phyloP scores from a whole-genome alignment of 92 coral and sea anemone species.

The Parazoanthus darwini region DNA sequence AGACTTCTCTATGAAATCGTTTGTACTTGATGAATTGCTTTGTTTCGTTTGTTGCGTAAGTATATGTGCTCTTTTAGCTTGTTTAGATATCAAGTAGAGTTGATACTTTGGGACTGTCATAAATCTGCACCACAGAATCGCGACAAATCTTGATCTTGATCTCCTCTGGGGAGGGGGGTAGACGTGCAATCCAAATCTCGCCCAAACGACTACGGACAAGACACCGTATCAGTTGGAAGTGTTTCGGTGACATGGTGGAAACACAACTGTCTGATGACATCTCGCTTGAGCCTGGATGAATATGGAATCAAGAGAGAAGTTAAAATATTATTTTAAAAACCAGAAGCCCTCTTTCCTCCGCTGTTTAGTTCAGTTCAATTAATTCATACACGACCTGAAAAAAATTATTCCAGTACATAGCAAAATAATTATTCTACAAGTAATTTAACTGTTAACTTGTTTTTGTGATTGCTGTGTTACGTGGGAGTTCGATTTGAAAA shows the following conservation, averaged over 20 bases:
- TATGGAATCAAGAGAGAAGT: neutral
- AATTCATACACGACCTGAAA: too few species aligned
- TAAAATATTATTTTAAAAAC: neutral
- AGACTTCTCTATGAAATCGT: too few species aligned
- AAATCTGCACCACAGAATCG: slow-evolving; percentile 27
- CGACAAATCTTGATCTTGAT: slow-evolving; percentile 33
- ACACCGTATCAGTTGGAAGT: slow-evolving; percentile 20
- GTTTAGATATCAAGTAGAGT: neutral
- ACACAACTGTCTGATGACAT: slow-evolving; percentile 3
- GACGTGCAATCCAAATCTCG: slow-evolving; percentile 41
- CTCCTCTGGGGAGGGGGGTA: slow-evolving; percentile 5
- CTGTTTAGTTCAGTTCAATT: neutral
- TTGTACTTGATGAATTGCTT: too few species aligned
- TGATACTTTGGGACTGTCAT: neutral
- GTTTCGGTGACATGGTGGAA: neutral
- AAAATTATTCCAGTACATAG: neutral
- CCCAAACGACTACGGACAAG: slow-evolving; percentile 25
- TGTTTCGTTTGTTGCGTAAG: neutral
- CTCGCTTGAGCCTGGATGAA: slow-evolving; percentile 18
- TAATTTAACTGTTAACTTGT: too few species aligned
- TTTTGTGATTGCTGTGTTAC: too few species aligned
- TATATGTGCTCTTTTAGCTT: neutral
- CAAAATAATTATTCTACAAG: neutral
- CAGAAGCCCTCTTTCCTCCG: neutral
- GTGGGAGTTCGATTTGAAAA: too few species aligned